These are phyloP conservation scores for Pteruthius melanotis DNA, from an alignment of 2,113 vertebrate genomes.

Conservation along the genomic window DNA sequence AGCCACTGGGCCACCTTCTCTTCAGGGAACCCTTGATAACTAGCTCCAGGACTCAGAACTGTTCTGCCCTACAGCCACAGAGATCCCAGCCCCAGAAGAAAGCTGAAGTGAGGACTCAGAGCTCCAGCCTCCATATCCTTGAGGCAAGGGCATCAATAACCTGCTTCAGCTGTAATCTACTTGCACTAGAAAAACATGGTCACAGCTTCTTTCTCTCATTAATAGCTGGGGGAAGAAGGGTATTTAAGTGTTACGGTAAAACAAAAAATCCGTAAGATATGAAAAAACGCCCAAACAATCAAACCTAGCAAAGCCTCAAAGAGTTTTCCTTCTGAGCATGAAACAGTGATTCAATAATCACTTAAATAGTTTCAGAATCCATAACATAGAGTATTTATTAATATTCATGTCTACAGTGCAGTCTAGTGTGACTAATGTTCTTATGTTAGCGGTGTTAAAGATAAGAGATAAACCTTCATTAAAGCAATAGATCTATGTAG, in stretches of 20 bases:
- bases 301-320: background rate
- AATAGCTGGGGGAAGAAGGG: background rate
- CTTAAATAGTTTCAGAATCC: background rate
- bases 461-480: background rate
- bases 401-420: background rate
- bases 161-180: background rate
- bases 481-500: background rate
- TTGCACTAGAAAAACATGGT: background rate
- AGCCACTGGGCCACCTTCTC: background rate
- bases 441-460: background rate
- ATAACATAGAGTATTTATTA: background rate
- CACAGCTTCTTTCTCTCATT: background rate
- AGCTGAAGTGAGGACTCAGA: background rate
- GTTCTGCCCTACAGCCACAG: background rate
- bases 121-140: background rate
- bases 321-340: background rate
- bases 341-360: background rate
- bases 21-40: background rate
- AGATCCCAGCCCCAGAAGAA: background rate
- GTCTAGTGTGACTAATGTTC: background rate
- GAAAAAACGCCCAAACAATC: background rate
- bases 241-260: background rate
- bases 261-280: background rate
- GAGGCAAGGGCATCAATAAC: background rate
- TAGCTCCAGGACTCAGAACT: rapidly evolving